Evolutionary conservation across 2,113 vertebrate genomes (phyloP), one percentile per base, ranked within the genome.

Genomic region (Tyto alba): DNA sequence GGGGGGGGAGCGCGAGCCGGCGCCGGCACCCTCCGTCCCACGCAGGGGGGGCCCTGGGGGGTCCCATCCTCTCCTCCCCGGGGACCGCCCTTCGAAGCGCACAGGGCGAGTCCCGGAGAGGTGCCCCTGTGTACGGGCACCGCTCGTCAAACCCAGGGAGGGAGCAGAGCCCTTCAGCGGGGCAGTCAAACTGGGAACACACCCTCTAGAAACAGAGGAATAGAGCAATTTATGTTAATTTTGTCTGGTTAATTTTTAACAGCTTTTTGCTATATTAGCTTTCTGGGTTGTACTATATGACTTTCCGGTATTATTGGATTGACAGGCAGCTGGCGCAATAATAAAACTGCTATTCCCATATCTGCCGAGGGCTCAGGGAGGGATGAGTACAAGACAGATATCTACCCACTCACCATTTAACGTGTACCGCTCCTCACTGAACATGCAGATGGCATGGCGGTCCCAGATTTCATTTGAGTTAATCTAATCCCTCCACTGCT

Each of bases 391-490:
- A 97, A 98, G 98, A 98, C 98, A 98, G 97, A 97, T 98, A 98
- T 98, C 98, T 98, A 97, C 98, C 98, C 98, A 97, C 98, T 98
- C 98, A 98, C 98, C 98, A 98, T 99, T 99, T 98, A 98, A 98
- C 98, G 98, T 98, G 99, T 95, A 92, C 98, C 96, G 95, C 98
- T 98, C 98, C 98, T 97, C 98, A 93, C 98, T 94, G 98, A 98
- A 99, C 99, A 99, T 99, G 99, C 99, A 99, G 99, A 99, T 99
- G 99, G 99, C 99, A 99, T 97, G 97, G 98, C 94, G 97, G 98
- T 99, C 99, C 99, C 99, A 99, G 99, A 99, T 99, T 99, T 99
- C 99, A 99, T 99, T 99, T 99, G 99, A 99, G 99, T 99, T 99
- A 99, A 99, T 99, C 99, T 99, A 99, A 99, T 99, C 99, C 99